phyloP scores from a whole-genome alignment of 1,140 invertebrate species.

The Tribolium madens region DNA sequence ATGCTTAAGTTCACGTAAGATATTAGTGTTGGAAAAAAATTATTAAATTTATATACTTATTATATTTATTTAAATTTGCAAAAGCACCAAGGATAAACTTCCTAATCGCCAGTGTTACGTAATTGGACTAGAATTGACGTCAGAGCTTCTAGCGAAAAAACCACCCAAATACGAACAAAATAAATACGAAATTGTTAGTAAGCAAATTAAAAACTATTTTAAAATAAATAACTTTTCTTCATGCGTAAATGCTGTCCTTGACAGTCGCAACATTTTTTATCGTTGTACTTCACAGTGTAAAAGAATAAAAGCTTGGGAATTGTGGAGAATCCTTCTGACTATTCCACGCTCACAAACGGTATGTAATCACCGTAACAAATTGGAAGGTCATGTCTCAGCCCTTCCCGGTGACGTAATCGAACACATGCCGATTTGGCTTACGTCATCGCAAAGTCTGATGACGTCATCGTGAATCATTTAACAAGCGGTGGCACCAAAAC shows the following conservation, averaged over 20 bases:
- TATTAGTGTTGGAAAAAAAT: too few species aligned
- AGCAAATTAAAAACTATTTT: constrained; percentile 37
- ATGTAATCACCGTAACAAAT: not conserved
- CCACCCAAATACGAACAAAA: constrained; percentile 1
- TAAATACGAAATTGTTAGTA: constrained; percentile 5
- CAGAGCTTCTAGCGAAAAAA: not conserved
- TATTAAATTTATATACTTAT: too few species aligned
- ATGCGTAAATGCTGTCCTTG: constrained; percentile 47
- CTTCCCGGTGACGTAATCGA: constrained; percentile 47
- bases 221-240: constrained; percentile 44
- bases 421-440: constrained; percentile 53
- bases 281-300: not conserved
- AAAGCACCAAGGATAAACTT: not conserved
- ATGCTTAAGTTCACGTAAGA: too few species aligned
- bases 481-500: not conserved
- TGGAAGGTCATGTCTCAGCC: constrained; percentile 36
- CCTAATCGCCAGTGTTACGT: not conserved
- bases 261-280: constrained; percentile 9
- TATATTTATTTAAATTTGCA: constrained; percentile 21
- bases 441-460: constrained; percentile 57
- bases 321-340: not conserved
- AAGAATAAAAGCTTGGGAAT: not conserved
- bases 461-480: constrained; percentile 56
- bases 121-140: not conserved
- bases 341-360: not conserved